These are phyloP conservation scores for Sceloporus undulatus DNA, from an alignment of 2,113 vertebrate genomes.

Conservation along the genomic window DNA sequence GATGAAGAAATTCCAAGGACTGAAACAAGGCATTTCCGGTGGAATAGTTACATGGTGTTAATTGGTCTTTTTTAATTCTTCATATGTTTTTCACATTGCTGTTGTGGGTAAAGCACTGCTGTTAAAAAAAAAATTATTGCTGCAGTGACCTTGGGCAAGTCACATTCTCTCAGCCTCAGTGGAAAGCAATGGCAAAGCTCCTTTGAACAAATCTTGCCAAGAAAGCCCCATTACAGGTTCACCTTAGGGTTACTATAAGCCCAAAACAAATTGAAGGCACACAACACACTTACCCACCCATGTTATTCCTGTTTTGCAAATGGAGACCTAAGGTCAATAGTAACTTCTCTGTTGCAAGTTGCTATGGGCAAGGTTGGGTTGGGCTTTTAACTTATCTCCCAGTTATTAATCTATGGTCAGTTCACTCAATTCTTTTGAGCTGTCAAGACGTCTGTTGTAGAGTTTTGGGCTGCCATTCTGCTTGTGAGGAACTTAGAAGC, in stretches of 20 bases:
- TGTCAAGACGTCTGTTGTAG: not conserved
- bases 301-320: no score
- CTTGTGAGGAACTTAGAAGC: not conserved
- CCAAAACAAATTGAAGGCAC: no score
- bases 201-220: no score
- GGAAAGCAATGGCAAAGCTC: no score
- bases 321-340: not conserved
- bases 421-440: not conserved
- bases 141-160: no score
- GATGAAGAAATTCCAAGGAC: slow-evolving; percentile 34
- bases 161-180: no score
- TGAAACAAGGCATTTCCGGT: slow-evolving; percentile 53
- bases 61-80: slow-evolving; percentile 62
- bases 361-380: not conserved
- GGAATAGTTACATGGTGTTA: slow-evolving; percentile 57
- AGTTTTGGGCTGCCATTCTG: not conserved
- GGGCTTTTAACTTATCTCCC: not conserved
- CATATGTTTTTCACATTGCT: slow-evolving; percentile 29
- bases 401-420: not conserved
- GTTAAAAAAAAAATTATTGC: slow-evolving; percentile 19
- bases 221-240: no score
- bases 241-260: no score
- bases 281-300: no score
- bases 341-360: not conserved
- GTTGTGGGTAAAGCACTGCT: slow-evolving; percentile 49